phyloP scores from a whole-genome alignment of 2,888 invertebrate species.

The Colostygia pectinataria region DNA sequence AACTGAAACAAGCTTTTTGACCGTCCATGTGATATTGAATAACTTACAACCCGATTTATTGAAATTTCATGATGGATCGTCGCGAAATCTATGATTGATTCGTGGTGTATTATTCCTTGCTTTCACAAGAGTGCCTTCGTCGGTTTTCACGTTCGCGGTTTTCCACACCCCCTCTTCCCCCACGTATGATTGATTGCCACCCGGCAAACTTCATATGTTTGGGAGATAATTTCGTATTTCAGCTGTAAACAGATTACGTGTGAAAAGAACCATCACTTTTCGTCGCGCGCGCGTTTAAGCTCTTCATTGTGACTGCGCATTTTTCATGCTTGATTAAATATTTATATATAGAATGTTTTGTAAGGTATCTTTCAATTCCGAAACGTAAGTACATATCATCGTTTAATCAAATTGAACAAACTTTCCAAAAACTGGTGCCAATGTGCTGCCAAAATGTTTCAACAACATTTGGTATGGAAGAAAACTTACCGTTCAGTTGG shows the following conservation, averaged over 20 bases:
- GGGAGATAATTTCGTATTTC: slow-evolving; percentile 81
- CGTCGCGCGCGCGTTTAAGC: slow-evolving; percentile 47
- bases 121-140: slow-evolving; percentile 73
- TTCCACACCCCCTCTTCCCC: slow-evolving; percentile 68
- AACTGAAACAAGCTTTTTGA: slow-evolving; percentile 32
- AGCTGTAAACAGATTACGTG: slow-evolving; percentile 79
- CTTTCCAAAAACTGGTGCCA: neutral
- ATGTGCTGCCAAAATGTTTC: slow-evolving; percentile 1
- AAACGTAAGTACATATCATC: too few species aligned
- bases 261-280: slow-evolving; percentile 74
- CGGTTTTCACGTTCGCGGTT: slow-evolving; percentile 71
- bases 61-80: slow-evolving; percentile 80
- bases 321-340: slow-evolving; percentile 56
- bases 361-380: slow-evolving; percentile 11
- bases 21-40: slow-evolving; percentile 30
- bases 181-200: slow-evolving; percentile 74
- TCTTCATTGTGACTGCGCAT: slow-evolving; percentile 64
- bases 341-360: slow-evolving; percentile 25
- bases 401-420: slow-evolving; percentile 11
- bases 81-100: slow-evolving; percentile 82
- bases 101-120: slow-evolving; percentile 78
- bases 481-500: slow-evolving; percentile 1
- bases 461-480: slow-evolving; percentile 1
- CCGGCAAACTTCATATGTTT: slow-evolving; percentile 80
- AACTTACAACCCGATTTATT: slow-evolving; percentile 48